These are phyloP conservation scores for Aplocera efformata DNA, from an alignment of 2,888 invertebrate genomes.

Conservation along the genomic window DNA sequence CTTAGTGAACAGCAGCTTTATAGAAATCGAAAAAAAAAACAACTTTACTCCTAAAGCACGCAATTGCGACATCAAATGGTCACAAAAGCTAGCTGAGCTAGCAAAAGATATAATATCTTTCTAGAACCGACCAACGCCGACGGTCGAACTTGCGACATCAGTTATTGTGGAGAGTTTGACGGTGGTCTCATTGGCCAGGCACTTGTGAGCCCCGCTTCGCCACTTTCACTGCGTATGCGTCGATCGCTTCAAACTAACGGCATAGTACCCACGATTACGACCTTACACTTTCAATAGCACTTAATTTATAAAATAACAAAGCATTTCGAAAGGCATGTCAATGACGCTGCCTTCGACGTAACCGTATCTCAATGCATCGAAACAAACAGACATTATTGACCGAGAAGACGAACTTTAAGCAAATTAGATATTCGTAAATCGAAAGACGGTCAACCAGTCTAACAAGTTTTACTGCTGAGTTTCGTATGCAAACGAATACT, in stretches of 20 bases:
- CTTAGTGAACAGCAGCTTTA: too few species aligned
- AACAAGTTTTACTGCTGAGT: conserved; percentile 26
- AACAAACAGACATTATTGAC: conserved; percentile 23
- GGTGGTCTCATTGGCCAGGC: conserved; percentile 12
- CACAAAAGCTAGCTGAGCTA: conserved; percentile 32
- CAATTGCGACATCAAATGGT: too few species aligned
- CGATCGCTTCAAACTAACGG: conserved; percentile 28
- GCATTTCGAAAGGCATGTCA: conserved; percentile 9
- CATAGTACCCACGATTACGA: conserved; percentile 27
- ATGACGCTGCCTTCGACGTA: conserved; percentile 8
- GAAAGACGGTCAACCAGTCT: conserved; percentile 27
- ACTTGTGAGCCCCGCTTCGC: conserved; percentile 33
- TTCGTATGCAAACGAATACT: conserved; percentile 7
- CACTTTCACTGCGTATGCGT: conserved; percentile 66
- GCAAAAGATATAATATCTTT: conserved; percentile 66
- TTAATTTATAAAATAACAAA: conserved; percentile 21
- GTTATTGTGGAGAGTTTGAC: conserved; percentile 26
- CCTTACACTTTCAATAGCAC: conserved; percentile 41
- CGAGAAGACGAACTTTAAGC: conserved; percentile 27
- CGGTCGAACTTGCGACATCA: conserved; percentile 56
- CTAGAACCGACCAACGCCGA: conserved; percentile 59
- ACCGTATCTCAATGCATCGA: conserved; percentile 23
- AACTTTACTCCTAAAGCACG: too few species aligned
- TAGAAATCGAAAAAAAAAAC: too few species aligned
- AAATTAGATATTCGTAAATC: conserved; percentile 34